These are phyloP conservation scores for Heliconius hewitsoni DNA, from an alignment of 1,140 invertebrate species.

Conservation along the genomic window DNA sequence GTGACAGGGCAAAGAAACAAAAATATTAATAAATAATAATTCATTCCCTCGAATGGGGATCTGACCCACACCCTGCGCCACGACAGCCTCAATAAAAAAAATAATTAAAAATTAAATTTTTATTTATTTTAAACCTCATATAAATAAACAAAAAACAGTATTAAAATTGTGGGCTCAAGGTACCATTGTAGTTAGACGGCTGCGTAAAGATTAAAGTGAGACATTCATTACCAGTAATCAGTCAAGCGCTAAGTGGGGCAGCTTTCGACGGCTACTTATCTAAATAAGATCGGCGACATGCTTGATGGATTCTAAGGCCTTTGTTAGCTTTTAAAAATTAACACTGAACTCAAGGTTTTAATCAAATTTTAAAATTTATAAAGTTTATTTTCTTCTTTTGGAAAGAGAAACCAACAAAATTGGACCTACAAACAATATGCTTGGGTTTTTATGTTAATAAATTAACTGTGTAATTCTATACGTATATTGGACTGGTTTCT, in stretches of 20 bases:
- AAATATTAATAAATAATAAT: too few relatives aligned
- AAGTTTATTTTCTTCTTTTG: neutral
- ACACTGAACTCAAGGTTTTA: conserved; percentile 4
- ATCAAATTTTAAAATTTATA: neutral
- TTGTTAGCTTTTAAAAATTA: conserved; percentile 42
- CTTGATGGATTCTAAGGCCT: conserved; percentile 73
- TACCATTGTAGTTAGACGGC: conserved; percentile 22
- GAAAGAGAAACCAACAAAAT: neutral
- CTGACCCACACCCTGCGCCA: too few relatives aligned
- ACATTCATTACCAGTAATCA: conserved; percentile 75
- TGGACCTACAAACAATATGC: neutral
- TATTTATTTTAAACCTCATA: neutral
- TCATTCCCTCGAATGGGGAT: too few relatives aligned
- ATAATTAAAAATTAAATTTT: too few relatives aligned
- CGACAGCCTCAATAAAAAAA: too few relatives aligned
- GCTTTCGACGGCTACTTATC: conserved; percentile 71
- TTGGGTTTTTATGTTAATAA: too few relatives aligned
- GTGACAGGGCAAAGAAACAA: too few relatives aligned
- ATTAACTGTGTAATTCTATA: too few relatives aligned
- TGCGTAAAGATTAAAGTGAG: conserved; percentile 55
- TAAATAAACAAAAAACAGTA: neutral
- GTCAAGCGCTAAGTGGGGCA: conserved; percentile 68
- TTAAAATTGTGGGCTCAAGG: neutral
- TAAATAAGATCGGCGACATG: conserved; percentile 73
- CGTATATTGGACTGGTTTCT: too few relatives aligned